Conservation (phyloP, 2,797 vertebrate genomes). For the Megaceryle alcyon region DNA sequence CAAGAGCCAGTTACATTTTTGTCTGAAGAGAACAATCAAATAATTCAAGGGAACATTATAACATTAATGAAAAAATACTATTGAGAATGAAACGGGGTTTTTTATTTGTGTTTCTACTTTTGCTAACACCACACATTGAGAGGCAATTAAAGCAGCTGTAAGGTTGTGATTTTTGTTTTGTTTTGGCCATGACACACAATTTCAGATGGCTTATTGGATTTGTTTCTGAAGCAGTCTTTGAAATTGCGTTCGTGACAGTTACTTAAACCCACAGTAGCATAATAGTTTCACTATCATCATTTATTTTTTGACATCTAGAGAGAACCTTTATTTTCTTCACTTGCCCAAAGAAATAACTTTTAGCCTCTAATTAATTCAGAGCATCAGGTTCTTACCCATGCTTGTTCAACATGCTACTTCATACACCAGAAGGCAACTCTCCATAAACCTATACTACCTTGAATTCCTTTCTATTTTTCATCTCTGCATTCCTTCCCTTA, state of each 20-base stretch:
- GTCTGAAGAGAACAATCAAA: slow-evolving; percentile 6
- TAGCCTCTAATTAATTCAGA: not conserved
- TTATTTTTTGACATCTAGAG: not conserved
- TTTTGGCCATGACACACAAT: not conserved
- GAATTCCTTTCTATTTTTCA: not conserved
- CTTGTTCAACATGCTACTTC: not conserved
- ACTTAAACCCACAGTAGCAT: not conserved
- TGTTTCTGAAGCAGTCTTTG: not conserved
- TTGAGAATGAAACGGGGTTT: slow-evolving; percentile 39
- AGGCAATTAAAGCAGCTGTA: slow-evolving; percentile 51
- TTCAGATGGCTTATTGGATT: too few relatives aligned
- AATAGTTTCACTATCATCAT: not conserved
- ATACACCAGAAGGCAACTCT: not conserved
- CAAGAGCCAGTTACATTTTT: not conserved
- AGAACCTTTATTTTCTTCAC: not conserved
- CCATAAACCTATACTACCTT: accelerated
- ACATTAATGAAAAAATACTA: not conserved
- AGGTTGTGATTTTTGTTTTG: not conserved
- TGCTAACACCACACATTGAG: not conserved
- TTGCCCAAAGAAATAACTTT: not conserved
- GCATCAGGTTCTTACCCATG: not conserved
- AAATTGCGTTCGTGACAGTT: not conserved
- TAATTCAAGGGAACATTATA: not conserved
- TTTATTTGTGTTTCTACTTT: slow-evolving; percentile 59
- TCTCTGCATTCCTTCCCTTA: not conserved